Conservation (phyloP, 2,113 vertebrate genomes). For the Malurus alboscapulatus region DNA sequence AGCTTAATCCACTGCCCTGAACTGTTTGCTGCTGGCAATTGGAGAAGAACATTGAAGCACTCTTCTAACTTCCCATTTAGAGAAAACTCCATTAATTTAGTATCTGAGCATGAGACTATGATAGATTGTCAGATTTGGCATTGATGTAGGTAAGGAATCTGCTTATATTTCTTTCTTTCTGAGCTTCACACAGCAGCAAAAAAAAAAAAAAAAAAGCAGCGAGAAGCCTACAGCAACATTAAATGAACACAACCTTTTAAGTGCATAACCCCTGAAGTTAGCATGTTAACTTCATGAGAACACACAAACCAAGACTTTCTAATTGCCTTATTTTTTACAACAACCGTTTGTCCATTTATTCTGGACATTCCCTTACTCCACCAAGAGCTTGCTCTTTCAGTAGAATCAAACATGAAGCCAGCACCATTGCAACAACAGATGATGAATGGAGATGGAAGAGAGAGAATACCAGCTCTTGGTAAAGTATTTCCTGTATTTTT, state of each 20-base stretch:
- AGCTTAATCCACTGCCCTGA: not conserved
- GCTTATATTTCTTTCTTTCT: not conserved
- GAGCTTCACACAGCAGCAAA: not conserved
- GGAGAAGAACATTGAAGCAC: not conserved
- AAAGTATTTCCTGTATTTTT: not conserved
- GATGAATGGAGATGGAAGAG: not conserved
- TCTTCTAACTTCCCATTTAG: not conserved
- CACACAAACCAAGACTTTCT: not conserved
- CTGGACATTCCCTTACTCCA: not conserved
- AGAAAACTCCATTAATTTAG: not conserved
- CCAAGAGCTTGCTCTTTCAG: not conserved
- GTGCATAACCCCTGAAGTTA: not conserved
- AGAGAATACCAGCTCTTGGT: not conserved
- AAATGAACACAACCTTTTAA: not conserved
- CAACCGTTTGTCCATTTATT: not conserved
- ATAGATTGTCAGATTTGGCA: not conserved
- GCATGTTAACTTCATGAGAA: not conserved
- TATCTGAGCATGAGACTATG: not conserved
- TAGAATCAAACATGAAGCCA: not conserved
- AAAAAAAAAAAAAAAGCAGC: not conserved
- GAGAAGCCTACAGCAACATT: not conserved
- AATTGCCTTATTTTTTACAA: not conserved
- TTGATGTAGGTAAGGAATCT: not conserved
- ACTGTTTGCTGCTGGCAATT: not conserved
- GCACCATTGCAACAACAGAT: not conserved